Evolutionary conservation across 2,888 invertebrate genomes (phyloP).

Genomic region (Luperina nickerlii): DNA sequence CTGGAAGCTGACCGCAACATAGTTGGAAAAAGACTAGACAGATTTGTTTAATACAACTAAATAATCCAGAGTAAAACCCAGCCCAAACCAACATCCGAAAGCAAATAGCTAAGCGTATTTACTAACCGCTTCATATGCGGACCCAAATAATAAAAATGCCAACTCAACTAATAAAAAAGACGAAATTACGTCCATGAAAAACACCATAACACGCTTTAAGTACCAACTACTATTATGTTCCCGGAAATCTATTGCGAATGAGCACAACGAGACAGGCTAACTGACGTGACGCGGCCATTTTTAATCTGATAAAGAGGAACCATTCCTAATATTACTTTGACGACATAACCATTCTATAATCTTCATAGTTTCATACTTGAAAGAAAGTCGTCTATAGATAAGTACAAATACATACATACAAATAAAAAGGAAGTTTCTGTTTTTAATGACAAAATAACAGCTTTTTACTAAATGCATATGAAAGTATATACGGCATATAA

Average conservation of each 20-base stretch:
- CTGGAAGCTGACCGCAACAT: too few species aligned
- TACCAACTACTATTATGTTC: constrained; percentile 25
- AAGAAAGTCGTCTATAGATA: constrained; percentile 19
- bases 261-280: constrained; percentile 21
- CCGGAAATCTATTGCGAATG: constrained; percentile 18
- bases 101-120: neutral
- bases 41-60: neutral
- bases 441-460: neutral
- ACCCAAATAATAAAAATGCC: constrained; percentile 33
- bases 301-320: constrained; percentile 62
- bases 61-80: neutral
- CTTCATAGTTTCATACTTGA: constrained; percentile 10
- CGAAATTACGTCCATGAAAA: constrained; percentile 22
- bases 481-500: too few species aligned
- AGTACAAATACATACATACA: neutral
- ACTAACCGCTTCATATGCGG: constrained; percentile 1
- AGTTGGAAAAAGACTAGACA: too few species aligned
- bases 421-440: neutral
- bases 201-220: constrained; percentile 21
- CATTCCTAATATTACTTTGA: constrained; percentile 60
- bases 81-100: neutral
- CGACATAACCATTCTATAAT: constrained; percentile 28
- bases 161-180: neutral
- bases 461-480: too few species aligned
- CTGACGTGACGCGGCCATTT: constrained; percentile 44